Percentiles rank a stretch among this genome's conserved stretches.
Evolutionary conservation across 2,113 vertebrate genomes (phyloP).

Genomic region (Syrmaticus mikado): DNA sequence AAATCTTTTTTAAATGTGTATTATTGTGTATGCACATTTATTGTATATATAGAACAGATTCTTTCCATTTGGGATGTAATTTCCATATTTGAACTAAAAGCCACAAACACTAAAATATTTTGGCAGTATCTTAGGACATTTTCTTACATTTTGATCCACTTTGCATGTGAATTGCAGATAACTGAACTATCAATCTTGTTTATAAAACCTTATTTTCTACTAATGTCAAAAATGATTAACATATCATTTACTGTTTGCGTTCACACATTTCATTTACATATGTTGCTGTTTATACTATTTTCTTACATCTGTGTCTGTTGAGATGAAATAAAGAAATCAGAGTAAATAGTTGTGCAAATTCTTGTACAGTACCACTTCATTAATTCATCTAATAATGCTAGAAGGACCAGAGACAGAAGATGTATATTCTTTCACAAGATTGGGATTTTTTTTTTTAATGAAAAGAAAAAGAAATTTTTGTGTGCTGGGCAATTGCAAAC

Average conservation of each 20-base stretch:
- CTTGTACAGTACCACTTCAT: not conserved
- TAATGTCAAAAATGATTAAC: constrained; percentile 11
- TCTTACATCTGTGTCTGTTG: not conserved
- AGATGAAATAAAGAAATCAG: not conserved
- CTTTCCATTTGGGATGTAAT: not conserved
- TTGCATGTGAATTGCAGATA: not conserved
- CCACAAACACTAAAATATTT: not conserved
- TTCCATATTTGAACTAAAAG: constrained; percentile 19
- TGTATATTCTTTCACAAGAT: not conserved
- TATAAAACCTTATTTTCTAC: not conserved
- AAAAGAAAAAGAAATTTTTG: not conserved
- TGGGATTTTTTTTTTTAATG: not conserved
- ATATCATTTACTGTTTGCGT: constrained; percentile 33
- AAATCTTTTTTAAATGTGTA: not conserved
- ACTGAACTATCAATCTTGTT: not conserved
- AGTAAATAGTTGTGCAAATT: not conserved
- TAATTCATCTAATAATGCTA: not conserved
- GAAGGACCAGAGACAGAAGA: not conserved
- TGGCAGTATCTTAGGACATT: not conserved
- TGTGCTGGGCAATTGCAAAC: not conserved
- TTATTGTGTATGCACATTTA: not conserved
- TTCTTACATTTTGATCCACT: not conserved
- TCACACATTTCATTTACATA: constrained; percentile 53
- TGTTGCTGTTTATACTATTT: constrained; percentile 46
- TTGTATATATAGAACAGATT: not conserved